Percentiles rank a stretch among this genome's conserved stretches.
These are phyloP conservation scores for Cyclura pinguis DNA, from an alignment of 2,797 vertebrate genomes.

Conservation along the genomic window DNA sequence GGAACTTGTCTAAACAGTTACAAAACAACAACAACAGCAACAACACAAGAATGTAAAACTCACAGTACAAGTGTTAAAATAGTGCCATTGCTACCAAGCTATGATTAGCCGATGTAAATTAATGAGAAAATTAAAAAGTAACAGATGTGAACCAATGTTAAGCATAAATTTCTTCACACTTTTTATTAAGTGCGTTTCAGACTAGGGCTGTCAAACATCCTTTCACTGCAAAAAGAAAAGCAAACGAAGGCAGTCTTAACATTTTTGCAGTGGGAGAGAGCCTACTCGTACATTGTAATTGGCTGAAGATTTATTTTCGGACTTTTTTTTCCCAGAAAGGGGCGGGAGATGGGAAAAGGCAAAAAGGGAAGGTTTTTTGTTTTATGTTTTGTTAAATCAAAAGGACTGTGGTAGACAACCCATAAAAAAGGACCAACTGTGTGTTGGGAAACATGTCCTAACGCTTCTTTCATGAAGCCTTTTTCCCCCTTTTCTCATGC, in stretches of 20 bases:
- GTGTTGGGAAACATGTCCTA: slow-evolving; percentile 74
- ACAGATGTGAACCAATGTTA: slow-evolving; percentile 69
- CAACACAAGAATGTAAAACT: slow-evolving; percentile 34
- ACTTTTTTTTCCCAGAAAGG: slow-evolving; percentile 59
- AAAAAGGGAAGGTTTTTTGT: background rate
- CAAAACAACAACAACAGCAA: slow-evolving; percentile 39
- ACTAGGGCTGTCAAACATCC: slow-evolving; percentile 60
- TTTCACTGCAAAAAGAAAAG: slow-evolving; percentile 63
- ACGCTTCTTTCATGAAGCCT: slow-evolving; percentile 61
- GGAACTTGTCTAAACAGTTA: slow-evolving; percentile 52
- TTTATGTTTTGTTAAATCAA: slow-evolving; percentile 57
- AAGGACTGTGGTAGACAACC: slow-evolving; percentile 63
- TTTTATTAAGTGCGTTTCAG: slow-evolving; percentile 61
- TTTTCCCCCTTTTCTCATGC: slow-evolving; percentile 66
- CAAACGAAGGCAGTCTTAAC: slow-evolving; percentile 61
- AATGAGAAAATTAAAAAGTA: slow-evolving; percentile 65
- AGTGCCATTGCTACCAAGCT: slow-evolving; percentile 38
- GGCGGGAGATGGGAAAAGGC: background rate
- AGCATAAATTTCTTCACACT: slow-evolving; percentile 69
- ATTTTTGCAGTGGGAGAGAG: slow-evolving; percentile 55
- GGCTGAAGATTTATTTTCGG: slow-evolving; percentile 71
- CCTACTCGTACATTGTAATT: slow-evolving; percentile 74
- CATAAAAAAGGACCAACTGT: slow-evolving; percentile 68
- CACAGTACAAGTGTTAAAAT: slow-evolving; percentile 34
- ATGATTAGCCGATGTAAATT: slow-evolving; percentile 48